phyloP scores from a whole-genome alignment of 2,888 invertebrate species.

The Timema cristinae region DNA sequence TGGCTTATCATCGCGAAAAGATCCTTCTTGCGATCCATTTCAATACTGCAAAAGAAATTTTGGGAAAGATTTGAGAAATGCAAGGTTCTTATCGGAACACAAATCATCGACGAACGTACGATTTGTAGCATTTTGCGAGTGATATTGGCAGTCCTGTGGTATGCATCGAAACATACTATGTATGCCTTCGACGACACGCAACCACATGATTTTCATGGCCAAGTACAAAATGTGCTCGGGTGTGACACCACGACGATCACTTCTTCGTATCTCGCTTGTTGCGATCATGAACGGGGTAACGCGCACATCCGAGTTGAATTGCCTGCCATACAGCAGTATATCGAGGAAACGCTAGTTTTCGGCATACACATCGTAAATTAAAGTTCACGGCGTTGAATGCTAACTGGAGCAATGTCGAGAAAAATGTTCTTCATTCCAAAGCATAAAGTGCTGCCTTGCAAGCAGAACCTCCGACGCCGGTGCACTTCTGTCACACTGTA shows the following conservation, averaged over 20 bases:
- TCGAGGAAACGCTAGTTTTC: constrained; percentile 45
- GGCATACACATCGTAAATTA: constrained; percentile 41
- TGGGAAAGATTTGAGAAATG: constrained; percentile 3
- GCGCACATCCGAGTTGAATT: constrained; percentile 35
- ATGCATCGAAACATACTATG: constrained; percentile 38
- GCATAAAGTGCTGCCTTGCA: constrained; percentile 35
- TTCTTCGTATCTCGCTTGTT: constrained; percentile 41
- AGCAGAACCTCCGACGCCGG: constrained; percentile 34
- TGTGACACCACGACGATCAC: constrained; percentile 42
- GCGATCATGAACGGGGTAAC: constrained; percentile 42
- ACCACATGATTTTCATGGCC: constrained; percentile 42
- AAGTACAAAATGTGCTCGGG: constrained; percentile 42
- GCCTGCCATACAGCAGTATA: constrained; percentile 40
- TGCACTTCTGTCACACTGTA: constrained; percentile 3
- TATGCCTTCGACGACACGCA: constrained; percentile 32
- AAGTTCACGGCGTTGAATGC: constrained; percentile 36
- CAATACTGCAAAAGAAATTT: neutral
- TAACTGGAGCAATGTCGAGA: constrained; percentile 33
- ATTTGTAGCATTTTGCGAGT: constrained; percentile 1
- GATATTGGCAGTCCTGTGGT: constrained; percentile 27
- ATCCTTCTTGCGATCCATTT: neutral
- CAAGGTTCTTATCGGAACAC: constrained; percentile 1
- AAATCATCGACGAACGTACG: neutral
- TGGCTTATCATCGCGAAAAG: constrained; percentile 43
- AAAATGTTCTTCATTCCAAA: constrained; percentile 34